phyloP scores from a whole-genome alignment of 2,797 vertebrate species.

The Malurus leucopterus region DNA sequence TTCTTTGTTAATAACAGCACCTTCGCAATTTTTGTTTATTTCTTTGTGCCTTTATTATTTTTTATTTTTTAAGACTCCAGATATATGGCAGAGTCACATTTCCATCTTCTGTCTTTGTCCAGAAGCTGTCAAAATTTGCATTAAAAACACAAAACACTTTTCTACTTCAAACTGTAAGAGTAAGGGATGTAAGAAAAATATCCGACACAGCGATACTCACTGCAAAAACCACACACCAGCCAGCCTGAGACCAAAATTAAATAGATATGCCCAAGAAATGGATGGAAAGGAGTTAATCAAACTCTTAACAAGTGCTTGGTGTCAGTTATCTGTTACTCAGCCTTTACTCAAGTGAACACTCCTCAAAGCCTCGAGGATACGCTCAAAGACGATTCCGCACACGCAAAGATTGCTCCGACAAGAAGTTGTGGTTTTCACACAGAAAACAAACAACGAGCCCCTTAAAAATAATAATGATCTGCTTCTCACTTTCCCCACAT shows the following conservation, averaged over 20 bases:
- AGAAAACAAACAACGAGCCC: not conserved
- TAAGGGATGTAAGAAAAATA: not conserved
- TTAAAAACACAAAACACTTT: not conserved
- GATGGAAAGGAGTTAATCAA: not conserved
- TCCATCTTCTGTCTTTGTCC: not conserved
- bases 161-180: not conserved
- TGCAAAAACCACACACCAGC: rapidly evolving
- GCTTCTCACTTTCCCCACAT: not conserved
- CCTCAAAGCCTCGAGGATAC: not conserved
- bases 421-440: rapidly evolving
- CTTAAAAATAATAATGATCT: not conserved
- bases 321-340: not conserved
- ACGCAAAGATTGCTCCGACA: rapidly evolving
- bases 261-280: not conserved
- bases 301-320: not conserved
- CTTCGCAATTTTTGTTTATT: not conserved
- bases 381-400: no score
- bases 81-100: not conserved
- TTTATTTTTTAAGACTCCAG: not conserved
- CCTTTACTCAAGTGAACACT: not conserved
- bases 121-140: not conserved
- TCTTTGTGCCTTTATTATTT: not conserved
- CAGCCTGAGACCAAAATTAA: not conserved
- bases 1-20: not conserved
- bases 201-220: rapidly evolving